Evolutionary conservation across 2,888 invertebrate genomes (phyloP).

Genomic region (Zele albiditarsus): DNA sequence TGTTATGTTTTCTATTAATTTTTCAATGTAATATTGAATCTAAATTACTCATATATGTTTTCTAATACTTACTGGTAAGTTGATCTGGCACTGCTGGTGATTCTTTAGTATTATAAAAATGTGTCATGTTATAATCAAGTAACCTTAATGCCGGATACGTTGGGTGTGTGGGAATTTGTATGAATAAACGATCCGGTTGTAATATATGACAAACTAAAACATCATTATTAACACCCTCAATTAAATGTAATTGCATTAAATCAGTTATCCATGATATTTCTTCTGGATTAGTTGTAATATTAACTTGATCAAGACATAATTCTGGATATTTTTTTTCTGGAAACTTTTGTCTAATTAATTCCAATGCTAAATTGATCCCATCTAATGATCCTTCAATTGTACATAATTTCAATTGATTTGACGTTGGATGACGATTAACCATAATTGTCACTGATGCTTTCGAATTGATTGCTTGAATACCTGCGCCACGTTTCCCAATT

Average conservation of each 20-base stretch:
- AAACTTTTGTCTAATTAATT: conserved; percentile 89
- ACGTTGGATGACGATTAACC: conserved; percentile 85
- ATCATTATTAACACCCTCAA: conserved; percentile 95
- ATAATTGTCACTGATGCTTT: conserved; percentile 86
- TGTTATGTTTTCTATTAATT: no score
- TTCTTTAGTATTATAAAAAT: conserved; percentile 84
- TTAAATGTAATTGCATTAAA: conserved; percentile 82
- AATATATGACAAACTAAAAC: conserved; percentile 91
- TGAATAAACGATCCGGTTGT: conserved; percentile 91
- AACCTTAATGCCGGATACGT: conserved; percentile 88
- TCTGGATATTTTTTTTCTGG: conserved; percentile 87
- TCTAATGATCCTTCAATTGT: conserved; percentile 86
- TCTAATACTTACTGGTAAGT: conserved; percentile 79
- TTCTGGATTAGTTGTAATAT: conserved; percentile 54
- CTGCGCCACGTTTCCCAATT: conserved; percentile 88
- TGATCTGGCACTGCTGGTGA: conserved; percentile 88
- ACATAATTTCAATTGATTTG: conserved; percentile 86
- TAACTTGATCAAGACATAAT: conserved; percentile 81
- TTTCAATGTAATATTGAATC: not conserved
- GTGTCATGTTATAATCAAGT: conserved; percentile 87
- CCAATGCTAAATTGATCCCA: conserved; percentile 87
- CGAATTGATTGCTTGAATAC: conserved; percentile 86
- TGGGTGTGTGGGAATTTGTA: conserved; percentile 97
- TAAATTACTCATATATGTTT: not conserved
- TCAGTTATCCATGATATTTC: conserved; percentile 58